Evolutionary conservation across 2,113 vertebrate species (phyloP).

Genomic region (Rhinogobius similis): DNA sequence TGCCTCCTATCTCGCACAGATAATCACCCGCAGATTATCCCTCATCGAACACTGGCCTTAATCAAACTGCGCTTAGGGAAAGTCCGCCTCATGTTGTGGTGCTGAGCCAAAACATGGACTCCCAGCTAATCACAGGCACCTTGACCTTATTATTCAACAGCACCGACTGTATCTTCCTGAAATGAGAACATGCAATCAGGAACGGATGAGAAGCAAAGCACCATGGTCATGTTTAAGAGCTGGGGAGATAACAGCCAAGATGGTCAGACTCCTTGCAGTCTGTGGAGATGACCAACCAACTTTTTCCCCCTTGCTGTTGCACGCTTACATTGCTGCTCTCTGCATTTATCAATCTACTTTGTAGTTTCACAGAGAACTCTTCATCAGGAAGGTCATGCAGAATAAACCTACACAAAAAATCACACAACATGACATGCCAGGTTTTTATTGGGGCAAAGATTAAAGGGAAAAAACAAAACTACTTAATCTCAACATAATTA

Average conservation of each 20-base stretch:
- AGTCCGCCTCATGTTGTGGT: constrained; percentile 44
- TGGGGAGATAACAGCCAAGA: constrained; percentile 12
- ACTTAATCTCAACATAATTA: not conserved
- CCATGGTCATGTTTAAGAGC: constrained; percentile 20
- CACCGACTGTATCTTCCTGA: constrained; percentile 4
- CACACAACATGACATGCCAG: not conserved
- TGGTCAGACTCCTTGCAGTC: not conserved
- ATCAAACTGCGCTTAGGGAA: constrained; percentile 62
- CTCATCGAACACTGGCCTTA: constrained; percentile 48
- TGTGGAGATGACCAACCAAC: not conserved
- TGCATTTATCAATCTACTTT: no score
- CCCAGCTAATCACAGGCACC: constrained; percentile 34
- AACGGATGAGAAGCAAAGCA: constrained; percentile 23
- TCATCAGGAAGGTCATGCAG: not conserved
- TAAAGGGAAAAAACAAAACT: not conserved
- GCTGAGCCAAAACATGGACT: constrained; percentile 43
- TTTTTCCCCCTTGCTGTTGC: no score
- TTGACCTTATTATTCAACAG: not conserved
- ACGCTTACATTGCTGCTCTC: no score
- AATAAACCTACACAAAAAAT: not conserved
- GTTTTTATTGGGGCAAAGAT: not conserved
- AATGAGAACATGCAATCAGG: constrained; percentile 23
- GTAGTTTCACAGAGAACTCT: not conserved
- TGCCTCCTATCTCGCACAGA: constrained; percentile 39
- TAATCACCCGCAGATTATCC: constrained; percentile 72